Base-by-base conservation (phyloP, 2,888 invertebrate species). In the Volucella inflata region DNA sequence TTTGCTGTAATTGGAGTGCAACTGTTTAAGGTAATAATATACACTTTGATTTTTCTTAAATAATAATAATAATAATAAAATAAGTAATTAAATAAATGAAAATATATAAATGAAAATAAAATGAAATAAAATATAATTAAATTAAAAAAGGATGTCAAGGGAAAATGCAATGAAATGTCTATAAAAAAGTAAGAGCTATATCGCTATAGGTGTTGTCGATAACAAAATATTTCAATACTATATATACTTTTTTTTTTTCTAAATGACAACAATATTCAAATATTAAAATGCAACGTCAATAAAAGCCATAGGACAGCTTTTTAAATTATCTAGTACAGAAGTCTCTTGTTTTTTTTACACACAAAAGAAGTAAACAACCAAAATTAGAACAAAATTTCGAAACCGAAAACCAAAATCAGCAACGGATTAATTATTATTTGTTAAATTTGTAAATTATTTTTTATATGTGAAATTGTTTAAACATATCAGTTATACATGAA, bases 1-100 rank as follows among this genome's bases (percentile, higher is more conserved):
- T 99, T 99, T 94, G 99, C 99, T 94, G 99, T 99, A 93, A 99
- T 99, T 93, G 99, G 99, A 94, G 99, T 99, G 93, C 99, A 99
- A 94, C 96, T 99, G 90, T 99, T 99, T 95, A 99, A 99, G 92
- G 92, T 92, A 92, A 91, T 90, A 30, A 30, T 30, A 30, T 30
- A 30, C 30, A 79, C 50, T 68, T 68, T 72, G 21, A 55, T 51
- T 74, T 65, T 71, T 71, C 11, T 89, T 88, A 36, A 87, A 85
- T 85, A 80, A 87, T 30, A 72, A 59, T 62, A 59, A 65, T 21
- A 87, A 44, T 55, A 74, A 70, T 76, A 87, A 87, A 78, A 87
- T 88, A 81, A 87, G 88, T 88, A 87, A 74, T n/a, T 64, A 38
- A 60, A 16, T 50, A 12, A 57, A 8, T n/a, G 21, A 38, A 62